Base-by-base conservation (phyloP, 1,140 invertebrate genomes). In the Cherax destructor region DNA sequence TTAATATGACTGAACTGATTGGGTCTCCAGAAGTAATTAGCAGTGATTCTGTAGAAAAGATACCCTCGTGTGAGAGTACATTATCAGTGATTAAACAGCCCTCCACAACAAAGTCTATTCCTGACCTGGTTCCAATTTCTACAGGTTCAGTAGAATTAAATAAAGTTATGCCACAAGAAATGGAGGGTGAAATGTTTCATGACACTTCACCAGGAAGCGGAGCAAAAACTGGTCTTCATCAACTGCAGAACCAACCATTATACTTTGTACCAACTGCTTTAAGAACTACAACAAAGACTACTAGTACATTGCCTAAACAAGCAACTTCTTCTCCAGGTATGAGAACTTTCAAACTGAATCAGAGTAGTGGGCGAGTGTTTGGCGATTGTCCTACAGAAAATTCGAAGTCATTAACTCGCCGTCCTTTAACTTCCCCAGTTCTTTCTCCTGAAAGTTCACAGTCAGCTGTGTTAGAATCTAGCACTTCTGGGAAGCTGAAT, bases 291-390 rank as follows among this genome's bases (percentile, higher is more conserved):
- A 24, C 87, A 13, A 50, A 50, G 30, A 83, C 79, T n/a, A 24
- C 81, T 41, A 79, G 18, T 69, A 30, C 76, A 72, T 6, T 69
- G 1, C 47, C 83, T 16, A 7, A 59, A 18, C 21, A 9, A 47
- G 61, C 24, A 65, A 79, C 76, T 9, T 61, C 81, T 47, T 16
- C 41, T 21, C n/a, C 56, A 78, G 86, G 74, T n/a, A 91, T 91
- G 83, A 91, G 74, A 65, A 79, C 83, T n/a, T 84, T 91, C n/a
- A 91, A 65, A 80, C 47, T 91, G 50, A 91, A 91, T 91, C 24
- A 61, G 56, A 41, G 81, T 18, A 91, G 88, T 85, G 52, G 59
- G n/a, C 74, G 65, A n/a, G 61, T 91, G 21, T 91, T 91, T 91
- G 88, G 88, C 3, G 69, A 91, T 24, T 65, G 11, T 30, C 24